phyloP scores from a whole-genome alignment of 2,113 vertebrate species.

The Chunga burmeisteri region DNA sequence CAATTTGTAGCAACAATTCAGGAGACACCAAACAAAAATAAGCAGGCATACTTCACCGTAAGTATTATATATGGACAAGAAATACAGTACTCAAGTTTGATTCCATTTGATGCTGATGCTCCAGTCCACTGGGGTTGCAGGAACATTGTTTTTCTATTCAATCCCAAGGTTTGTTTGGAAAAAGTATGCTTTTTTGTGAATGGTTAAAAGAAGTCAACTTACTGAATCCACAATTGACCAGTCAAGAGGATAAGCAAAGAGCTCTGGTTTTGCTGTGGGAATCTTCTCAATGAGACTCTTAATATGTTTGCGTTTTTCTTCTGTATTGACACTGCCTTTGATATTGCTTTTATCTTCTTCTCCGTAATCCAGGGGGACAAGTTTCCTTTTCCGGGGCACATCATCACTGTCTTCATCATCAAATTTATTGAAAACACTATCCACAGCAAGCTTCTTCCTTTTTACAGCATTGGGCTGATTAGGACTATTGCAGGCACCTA shows the following conservation, averaged over 20 bases:
- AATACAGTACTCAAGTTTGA: not conserved
- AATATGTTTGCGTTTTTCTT: slow-evolving; percentile 98
- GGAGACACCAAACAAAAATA: not conserved
- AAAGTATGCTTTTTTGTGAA: not conserved
- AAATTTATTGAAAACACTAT: slow-evolving; percentile 98
- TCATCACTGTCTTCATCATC: slow-evolving; percentile 97
- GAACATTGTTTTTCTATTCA: not conserved
- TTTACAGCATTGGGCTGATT: slow-evolving; percentile 90
- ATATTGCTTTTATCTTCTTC: slow-evolving; percentile 93
- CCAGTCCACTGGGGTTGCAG: not conserved
- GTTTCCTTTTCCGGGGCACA: slow-evolving; percentile 92
- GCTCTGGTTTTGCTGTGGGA: slow-evolving; percentile 95
- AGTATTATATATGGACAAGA: not conserved
- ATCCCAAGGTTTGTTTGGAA: not conserved
- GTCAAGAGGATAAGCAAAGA: slow-evolving; percentile 96
- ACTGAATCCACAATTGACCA: slow-evolving; percentile 98
- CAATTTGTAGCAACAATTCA: not conserved
- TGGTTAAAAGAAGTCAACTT: slow-evolving; percentile 58
- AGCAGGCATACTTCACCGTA: not conserved
- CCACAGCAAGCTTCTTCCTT: slow-evolving; percentile 94
- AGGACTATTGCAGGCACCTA: slow-evolving; percentile 92
- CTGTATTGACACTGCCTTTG: slow-evolving; percentile 91
- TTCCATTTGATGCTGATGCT: not conserved
- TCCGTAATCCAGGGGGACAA: slow-evolving; percentile 96
- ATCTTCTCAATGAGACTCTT: slow-evolving; percentile 99